Evolutionary conservation across 2,888 invertebrate genomes (phyloP).

Genomic region (Coleophora deauratella): DNA sequence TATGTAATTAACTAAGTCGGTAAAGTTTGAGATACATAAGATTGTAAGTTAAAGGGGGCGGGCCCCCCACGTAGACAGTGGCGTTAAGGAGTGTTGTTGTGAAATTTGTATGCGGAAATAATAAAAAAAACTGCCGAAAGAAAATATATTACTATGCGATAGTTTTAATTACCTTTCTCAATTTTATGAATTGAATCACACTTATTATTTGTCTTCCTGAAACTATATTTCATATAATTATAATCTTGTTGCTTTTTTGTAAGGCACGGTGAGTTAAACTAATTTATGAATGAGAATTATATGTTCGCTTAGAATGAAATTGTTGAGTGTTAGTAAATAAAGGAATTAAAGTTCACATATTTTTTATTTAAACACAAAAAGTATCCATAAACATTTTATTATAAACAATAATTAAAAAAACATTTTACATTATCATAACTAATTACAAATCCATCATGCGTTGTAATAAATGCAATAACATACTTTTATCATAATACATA

Average conservation of each 20-base stretch:
- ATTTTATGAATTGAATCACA: too few relatives aligned
- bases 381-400: constrained; percentile 62
- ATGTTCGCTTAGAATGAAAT: constrained; percentile 34
- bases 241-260: too few relatives aligned
- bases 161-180: too few relatives aligned
- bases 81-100: constrained; percentile 49
- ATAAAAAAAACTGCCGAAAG: neutral
- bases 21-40: constrained; percentile 38
- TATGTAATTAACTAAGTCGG: constrained; percentile 21
- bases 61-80: constrained; percentile 54
- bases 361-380: constrained; percentile 11
- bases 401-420: constrained; percentile 69
- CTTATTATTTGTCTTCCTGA: too few relatives aligned
- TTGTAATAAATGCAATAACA: constrained; percentile 61
- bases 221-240: too few relatives aligned
- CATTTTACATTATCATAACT: constrained; percentile 52
- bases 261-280: too few relatives aligned
- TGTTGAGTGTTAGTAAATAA: constrained; percentile 49
- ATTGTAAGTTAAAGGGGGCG: constrained; percentile 53
- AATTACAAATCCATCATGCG: constrained; percentile 59
- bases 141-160: too few relatives aligned
- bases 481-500: constrained; percentile 22
- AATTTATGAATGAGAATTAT: constrained; percentile 21
- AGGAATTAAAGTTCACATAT: constrained; percentile 21
- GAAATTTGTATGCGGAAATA: constrained; percentile 55